Conservation (phyloP, 2,888 invertebrate species). For the Gryllus longicercus region DNA sequence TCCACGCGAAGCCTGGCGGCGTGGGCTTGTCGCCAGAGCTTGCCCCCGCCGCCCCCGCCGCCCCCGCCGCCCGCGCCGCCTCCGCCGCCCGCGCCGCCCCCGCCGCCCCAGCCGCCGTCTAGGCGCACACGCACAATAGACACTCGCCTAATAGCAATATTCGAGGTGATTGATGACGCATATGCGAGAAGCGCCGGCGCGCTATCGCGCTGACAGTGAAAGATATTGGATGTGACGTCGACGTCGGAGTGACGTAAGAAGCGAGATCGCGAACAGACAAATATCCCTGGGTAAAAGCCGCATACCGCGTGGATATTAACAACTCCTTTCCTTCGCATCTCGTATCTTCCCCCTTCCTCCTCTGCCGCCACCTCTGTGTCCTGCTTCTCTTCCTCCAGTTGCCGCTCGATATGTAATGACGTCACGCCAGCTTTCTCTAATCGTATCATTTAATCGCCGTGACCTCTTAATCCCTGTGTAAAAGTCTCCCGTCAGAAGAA, state of each 20-base stretch:
- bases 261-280: constrained; percentile 17
- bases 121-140: neutral
- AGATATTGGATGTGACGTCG: neutral
- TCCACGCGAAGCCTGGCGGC: too few species aligned
- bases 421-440: too few species aligned
- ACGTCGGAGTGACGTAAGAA: constrained; percentile 9
- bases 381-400: too few species aligned
- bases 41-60: neutral
- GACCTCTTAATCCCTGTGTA: too few species aligned
- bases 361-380: too few species aligned
- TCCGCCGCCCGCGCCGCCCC: neutral
- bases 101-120: constrained; percentile 12
- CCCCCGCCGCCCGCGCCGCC: neutral
- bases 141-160: constrained; percentile 10
- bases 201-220: neutral
- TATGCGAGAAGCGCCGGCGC: neutral
- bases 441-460: too few species aligned
- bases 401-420: too few species aligned
- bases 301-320: constrained; percentile 8
- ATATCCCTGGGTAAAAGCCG: constrained; percentile 1
- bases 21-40: too few species aligned
- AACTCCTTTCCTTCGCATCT: neutral
- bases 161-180: constrained; percentile 6
- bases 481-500: too few species aligned
- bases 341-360: neutral